Base-by-base conservation (phyloP, 2,113 vertebrate species). In the Pseudorectes ferrugineus region DNA sequence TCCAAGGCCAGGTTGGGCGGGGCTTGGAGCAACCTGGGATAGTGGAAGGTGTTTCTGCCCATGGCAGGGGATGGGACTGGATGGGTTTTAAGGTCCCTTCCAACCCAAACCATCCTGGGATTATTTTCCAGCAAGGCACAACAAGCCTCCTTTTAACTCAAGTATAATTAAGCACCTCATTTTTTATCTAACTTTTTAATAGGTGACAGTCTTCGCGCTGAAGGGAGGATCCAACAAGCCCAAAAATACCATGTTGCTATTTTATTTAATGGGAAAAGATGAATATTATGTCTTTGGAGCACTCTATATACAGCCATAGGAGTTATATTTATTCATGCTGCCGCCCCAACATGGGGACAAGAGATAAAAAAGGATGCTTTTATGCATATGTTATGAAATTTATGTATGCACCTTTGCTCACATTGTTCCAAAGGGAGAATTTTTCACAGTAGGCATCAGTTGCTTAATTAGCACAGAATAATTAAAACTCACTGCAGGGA, bases 391-490 rank as follows among this genome's bases (percentile, higher is more conserved):
- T 92, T 97, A 93, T 75, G 82, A 92, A 97, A 97, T 96, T 96
- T 94, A 97, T 97, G 93, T 86, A 80, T 91, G 83, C 89, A 97
- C 95, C 95, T 97, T 96, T 96, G 95, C 83, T 96, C 88, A 40
- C 85, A 92, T 93, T 92, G 80, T 96, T 96, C 94, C 95, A 94
- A 95, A 79, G 95, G 95, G 95, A 96, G 85, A 92, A 88, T 96
- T 88, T 97, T 94, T 97, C 96, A 96, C 95, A 94, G 91, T 94
- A 96, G 91, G 95, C 80, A 91, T 96, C 85, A 57, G 92, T 97
- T 96, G 88, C 94, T 96, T 97, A 96, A 97, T 97, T 97, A 97
- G 95, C 94, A 93, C 71, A 76, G 93, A 97, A 97, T 97, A 97
- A 97, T 97, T 97, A 97, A 96, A 96, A 96, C 93, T 96, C 94